Evolutionary conservation across 2,113 vertebrate species (phyloP).

Genomic region (Misgurnus anguillicaudatus): DNA sequence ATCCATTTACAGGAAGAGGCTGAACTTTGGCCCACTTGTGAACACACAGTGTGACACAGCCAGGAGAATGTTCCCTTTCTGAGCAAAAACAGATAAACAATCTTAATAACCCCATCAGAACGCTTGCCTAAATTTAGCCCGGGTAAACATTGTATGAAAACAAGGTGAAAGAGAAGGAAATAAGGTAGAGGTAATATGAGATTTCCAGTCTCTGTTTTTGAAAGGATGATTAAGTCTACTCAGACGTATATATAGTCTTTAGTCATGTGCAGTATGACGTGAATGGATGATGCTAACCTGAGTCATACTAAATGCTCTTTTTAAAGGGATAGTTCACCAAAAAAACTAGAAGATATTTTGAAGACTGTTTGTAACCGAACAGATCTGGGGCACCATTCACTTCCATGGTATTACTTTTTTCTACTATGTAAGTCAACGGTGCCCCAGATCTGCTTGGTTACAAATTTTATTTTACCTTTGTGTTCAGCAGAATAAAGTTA

Average conservation of each 20-base stretch:
- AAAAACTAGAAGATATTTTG: too few species aligned
- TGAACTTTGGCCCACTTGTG: conserved; percentile 50
- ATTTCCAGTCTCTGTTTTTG: neutral
- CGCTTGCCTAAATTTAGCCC: conserved; percentile 55
- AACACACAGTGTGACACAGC: conserved; percentile 34
- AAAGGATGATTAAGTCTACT: neutral
- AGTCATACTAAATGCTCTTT: conserved; percentile 33
- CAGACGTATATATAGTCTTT: neutral
- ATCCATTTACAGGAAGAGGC: conserved; percentile 63
- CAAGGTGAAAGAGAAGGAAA: conserved; percentile 10
- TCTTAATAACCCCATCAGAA: conserved; percentile 55
- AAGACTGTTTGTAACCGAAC: too few species aligned
- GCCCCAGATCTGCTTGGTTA: too few species aligned
- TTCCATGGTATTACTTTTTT: too few species aligned
- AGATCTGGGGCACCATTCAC: too few species aligned
- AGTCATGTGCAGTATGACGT: neutral
- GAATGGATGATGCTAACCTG: conserved; percentile 15
- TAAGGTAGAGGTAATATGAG: neutral
- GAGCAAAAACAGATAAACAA: conserved; percentile 58
- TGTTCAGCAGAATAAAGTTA: too few species aligned
- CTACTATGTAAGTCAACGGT: too few species aligned
- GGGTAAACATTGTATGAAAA: conserved; percentile 19
- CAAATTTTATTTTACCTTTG: too few species aligned
- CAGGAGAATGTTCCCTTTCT: conserved; percentile 50
- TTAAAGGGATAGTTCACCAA: too few species aligned